Percentiles rank a stretch among this genome's conserved stretches.
phyloP scores from a whole-genome alignment of 92 coral and sea anemone genomes.

The Actinernus sp. region DNA sequence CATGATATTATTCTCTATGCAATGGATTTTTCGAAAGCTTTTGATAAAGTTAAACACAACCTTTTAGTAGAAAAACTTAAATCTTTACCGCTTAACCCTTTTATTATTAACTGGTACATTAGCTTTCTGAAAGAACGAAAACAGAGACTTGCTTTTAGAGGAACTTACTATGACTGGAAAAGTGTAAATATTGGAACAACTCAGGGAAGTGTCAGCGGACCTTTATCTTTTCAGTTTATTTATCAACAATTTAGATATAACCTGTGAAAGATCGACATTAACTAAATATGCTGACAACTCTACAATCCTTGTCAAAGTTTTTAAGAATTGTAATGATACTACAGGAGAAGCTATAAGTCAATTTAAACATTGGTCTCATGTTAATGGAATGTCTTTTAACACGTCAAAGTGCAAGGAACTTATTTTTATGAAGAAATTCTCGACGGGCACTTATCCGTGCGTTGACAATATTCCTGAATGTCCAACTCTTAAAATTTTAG shows the following conservation, averaged over 20 bases:
- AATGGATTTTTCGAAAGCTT: no score
- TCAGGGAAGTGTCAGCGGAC: constrained; percentile 66
- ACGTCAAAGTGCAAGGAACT: no score
- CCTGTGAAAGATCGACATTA: constrained; percentile 18
- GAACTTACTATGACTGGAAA: constrained; percentile 21
- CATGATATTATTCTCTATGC: no score
- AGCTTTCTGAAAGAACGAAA: constrained; percentile 26
- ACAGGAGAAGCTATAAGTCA: constrained; percentile 20
- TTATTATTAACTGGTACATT: constrained; percentile 41
- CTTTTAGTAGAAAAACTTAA: constrained; percentile 18
- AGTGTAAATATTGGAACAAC: constrained; percentile 61
- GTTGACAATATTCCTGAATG: constrained; percentile 10
- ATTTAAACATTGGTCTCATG: no score
- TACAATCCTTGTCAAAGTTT: constrained; percentile 43
- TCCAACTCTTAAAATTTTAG: constrained; percentile 10
- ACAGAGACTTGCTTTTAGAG: constrained; percentile 41
- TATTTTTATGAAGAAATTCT: no score
- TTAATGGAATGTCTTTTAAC: no score
- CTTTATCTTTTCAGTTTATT: constrained; percentile 55
- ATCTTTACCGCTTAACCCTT: constrained; percentile 42
- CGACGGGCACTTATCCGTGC: no score
- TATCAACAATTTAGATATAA: constrained; percentile 51
- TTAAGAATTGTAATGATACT: constrained; percentile 24
- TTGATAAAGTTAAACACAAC: no score
- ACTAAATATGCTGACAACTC: constrained; percentile 63